phyloP scores from a whole-genome alignment of 2,113 vertebrate genomes.

The Mionectes macconnelli region DNA sequence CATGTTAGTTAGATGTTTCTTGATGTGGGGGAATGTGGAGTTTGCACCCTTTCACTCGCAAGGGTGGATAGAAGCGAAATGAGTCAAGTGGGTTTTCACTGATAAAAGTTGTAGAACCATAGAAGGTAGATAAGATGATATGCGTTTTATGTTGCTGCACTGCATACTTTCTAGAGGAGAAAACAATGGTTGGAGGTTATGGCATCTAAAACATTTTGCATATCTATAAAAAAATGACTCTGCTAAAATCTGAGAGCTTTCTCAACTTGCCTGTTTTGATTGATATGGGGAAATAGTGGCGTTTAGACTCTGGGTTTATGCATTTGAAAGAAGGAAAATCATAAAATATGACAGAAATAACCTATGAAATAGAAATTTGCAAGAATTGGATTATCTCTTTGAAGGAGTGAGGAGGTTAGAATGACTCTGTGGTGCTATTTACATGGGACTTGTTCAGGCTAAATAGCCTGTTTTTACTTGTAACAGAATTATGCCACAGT shows the following conservation, averaged over 20 bases:
- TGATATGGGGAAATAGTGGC: background rate
- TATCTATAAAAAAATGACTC: background rate
- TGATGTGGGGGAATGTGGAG: background rate
- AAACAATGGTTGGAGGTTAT: background rate
- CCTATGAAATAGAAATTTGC: background rate
- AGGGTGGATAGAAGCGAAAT: background rate
- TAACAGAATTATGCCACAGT: background rate
- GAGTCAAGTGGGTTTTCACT: background rate
- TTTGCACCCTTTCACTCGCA: background rate
- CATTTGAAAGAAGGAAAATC: background rate
- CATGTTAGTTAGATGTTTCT: background rate
- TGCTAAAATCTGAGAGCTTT: background rate
- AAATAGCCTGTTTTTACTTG: background rate
- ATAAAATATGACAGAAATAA: background rate
- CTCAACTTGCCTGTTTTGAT: background rate
- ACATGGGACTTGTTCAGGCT: background rate
- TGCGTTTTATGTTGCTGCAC: background rate
- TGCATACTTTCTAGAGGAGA: background rate
- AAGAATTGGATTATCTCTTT: background rate
- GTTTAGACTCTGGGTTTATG: background rate
- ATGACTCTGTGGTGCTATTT: background rate
- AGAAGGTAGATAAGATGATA: background rate
- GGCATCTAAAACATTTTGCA: background rate
- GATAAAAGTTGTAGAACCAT: background rate
- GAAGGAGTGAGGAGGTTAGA: background rate